Base-by-base conservation (phyloP, 2,888 invertebrate genomes). In the Salticus scenicus region DNA sequence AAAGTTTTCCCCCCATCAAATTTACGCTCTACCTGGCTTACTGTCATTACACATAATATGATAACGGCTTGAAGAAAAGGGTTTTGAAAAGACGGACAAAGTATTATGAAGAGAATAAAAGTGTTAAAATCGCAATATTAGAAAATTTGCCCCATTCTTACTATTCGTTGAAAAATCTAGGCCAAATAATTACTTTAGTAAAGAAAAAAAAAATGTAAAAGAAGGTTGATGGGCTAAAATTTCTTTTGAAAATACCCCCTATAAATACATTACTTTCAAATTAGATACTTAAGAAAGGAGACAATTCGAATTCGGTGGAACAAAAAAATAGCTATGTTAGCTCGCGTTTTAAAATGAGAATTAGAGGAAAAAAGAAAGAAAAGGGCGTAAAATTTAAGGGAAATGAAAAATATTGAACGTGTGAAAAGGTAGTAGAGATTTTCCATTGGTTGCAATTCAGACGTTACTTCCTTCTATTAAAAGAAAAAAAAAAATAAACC, bases 151-250 rank as follows among this genome's bases (percentile, higher is more conserved):
- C 24, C 10, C 12, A 17, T 12, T n/a, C 47, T 17, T n/a, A 1
- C 57, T 12, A 24, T 24, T 57, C 7, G 57, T 1, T 12, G 57
- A 57, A 57, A 24, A 57, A 1, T 24, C 57, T 37, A 24, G 24
- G 57, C 57, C 42, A 57, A 57, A 57, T 57, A 57, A 57, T 57
- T 57, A 57, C 57, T 57, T 24, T 57, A n/a, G n/a, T n/a, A n/a
- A n/a, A n/a, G n/a, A n/a, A n/a, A n/a, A n/a, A n/a, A n/a, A n/a
- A n/a, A n/a, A n/a, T 57, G 24, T 24, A 57, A 57, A 57, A 57
- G 24, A 20, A 4, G 24, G 24, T 37, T 57, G 57, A 57, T 57
- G 57, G 57, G 57, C 20, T 5, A 57, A 57, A 57, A 17, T 57
- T 47, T 17, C 17, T 17, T 5, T 12, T 4, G 4, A 24, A 57